Evolutionary conservation across 2,797 vertebrate species (phyloP).

Genomic region (Darevskia nairensis): DNA sequence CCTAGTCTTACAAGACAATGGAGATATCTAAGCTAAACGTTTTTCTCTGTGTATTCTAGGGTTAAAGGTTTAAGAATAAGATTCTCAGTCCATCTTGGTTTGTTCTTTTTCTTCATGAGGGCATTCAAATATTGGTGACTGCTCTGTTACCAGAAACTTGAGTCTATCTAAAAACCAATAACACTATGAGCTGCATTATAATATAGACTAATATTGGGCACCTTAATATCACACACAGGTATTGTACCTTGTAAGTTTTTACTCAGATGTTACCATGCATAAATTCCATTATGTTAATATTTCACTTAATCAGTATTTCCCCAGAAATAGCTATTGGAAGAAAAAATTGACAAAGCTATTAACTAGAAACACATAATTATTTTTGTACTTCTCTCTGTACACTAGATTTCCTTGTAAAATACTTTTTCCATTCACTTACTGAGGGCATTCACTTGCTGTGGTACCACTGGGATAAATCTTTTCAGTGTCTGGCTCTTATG

Average conservation of each 20-base stretch:
- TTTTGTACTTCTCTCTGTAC: background rate
- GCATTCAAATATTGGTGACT: background rate
- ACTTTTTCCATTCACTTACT: background rate
- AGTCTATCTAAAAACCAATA: background rate
- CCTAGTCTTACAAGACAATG: background rate
- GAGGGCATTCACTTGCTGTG: conserved; percentile 15
- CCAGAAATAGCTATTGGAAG: background rate
- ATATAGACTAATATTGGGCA: background rate
- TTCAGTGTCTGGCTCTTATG: conserved; percentile 65
- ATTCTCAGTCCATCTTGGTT: background rate
- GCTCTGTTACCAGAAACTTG: background rate
- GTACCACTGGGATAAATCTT: conserved; percentile 39
- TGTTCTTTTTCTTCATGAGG: background rate
- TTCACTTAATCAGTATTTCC: conserved; percentile 3
- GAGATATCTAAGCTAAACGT: background rate
- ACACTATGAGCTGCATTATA: background rate
- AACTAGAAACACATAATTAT: conserved; percentile 4
- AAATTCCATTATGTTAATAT: background rate
- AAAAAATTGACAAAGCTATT: background rate
- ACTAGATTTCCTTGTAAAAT: background rate
- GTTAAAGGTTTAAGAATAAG: background rate
- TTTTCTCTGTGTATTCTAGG: background rate
- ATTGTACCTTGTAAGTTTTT: background rate
- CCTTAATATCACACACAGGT: background rate
- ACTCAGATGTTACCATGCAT: background rate